Evolutionary conservation across 1,140 invertebrate genomes (phyloP).

Genomic region (Heliconius melpomene): DNA sequence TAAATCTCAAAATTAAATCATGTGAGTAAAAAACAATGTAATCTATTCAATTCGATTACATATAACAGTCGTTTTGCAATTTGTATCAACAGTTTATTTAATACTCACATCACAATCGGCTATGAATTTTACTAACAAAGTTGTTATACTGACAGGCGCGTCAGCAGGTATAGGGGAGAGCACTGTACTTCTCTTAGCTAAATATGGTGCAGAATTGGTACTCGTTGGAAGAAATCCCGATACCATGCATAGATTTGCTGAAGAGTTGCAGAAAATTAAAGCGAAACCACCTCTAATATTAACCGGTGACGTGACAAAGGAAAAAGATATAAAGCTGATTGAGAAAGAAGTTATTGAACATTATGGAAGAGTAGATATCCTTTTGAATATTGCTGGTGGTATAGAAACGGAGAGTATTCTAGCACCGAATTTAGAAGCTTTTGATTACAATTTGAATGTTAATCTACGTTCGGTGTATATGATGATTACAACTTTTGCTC

Average conservation of each 20-base stretch:
- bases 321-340: conserved; percentile 12
- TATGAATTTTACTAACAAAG: conserved; percentile 19
- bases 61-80: background rate
- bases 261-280: background rate
- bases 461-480: conserved; percentile 15
- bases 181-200: background rate
- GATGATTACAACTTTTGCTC: conserved; percentile 17
- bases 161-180: background rate
- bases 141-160: conserved; percentile 9
- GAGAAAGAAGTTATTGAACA: conserved; percentile 10
- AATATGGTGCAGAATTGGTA: conserved; percentile 3
- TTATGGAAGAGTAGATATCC: conserved; percentile 12
- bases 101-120: background rate
- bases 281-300: background rate
- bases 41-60: background rate
- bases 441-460: conserved; percentile 17
- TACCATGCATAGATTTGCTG: background rate
- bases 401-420: conserved; percentile 7
- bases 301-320: conserved; percentile 11
- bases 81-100: background rate
- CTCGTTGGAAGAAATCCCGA: background rate
- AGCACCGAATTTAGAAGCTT: background rate
- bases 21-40: background rate
- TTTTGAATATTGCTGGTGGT: conserved; percentile 13
- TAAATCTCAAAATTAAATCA: background rate